A percentile compares a stretch with the other conserved stretches of the same genome.
These are phyloP conservation scores for Elymnias hypermnestra DNA, from an alignment of 1,140 invertebrate species.

Conservation along the genomic window DNA sequence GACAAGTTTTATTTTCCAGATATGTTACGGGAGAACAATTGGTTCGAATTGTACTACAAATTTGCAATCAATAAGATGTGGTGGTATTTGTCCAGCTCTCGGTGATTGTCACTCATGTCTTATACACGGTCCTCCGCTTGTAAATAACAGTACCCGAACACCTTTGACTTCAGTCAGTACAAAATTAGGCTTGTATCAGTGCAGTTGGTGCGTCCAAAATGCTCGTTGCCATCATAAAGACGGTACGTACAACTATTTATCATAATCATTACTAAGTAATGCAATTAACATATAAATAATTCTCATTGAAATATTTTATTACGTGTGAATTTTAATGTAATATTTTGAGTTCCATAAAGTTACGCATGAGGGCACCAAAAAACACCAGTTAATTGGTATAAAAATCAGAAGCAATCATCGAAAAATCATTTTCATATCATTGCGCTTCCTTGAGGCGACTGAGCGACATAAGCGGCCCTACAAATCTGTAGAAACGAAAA, in stretches of 20 bases:
- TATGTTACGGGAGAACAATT: conserved; percentile 88
- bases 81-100: conserved; percentile 90
- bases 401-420: no score
- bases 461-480: no score
- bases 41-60: conserved; percentile 92
- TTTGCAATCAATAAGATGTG: conserved; percentile 90
- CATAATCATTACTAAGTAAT: neutral
- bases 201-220: conserved; percentile 95
- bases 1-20: conserved; percentile 71
- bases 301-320: neutral
- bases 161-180: conserved; percentile 82
- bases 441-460: no score
- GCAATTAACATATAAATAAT: neutral
- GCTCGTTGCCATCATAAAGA: conserved; percentile 92
- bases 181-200: conserved; percentile 85
- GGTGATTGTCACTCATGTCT: conserved; percentile 93
- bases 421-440: no score
- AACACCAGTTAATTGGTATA: no score
- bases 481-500: no score
- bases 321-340: no score
- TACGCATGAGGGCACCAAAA: no score
- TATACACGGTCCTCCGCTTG: conserved; percentile 79
- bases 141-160: conserved; percentile 36
- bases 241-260: conserved; percentile 70
- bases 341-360: no score